Conservation (phyloP, 2,113 vertebrate genomes). For the Penelope pileata region DNA sequence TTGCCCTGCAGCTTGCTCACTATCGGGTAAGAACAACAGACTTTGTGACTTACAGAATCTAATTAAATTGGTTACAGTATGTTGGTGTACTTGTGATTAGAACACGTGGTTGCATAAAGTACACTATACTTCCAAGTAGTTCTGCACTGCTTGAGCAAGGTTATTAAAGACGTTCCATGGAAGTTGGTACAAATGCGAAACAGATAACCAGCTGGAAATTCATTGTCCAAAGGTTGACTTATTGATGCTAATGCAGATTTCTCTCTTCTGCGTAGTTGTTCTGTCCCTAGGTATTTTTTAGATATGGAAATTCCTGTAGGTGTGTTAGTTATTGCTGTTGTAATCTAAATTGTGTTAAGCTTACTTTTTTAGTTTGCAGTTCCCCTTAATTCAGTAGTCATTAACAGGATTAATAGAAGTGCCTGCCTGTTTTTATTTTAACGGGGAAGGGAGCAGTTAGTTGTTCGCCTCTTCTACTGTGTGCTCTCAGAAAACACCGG, state of each 20-base stretch:
- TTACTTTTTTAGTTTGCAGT: neutral
- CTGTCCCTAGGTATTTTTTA: neutral
- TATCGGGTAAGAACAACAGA: slow-evolving; percentile 81
- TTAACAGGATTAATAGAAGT: neutral
- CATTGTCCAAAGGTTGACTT: neutral
- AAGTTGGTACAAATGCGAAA: neutral
- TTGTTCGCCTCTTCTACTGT: neutral
- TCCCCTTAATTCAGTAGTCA: neutral
- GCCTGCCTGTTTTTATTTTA: neutral
- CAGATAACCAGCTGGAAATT: neutral
- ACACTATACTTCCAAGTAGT: neutral
- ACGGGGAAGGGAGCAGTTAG: no score
- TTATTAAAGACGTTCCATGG: neutral
- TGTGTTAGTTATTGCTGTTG: neutral
- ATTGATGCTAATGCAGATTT: neutral
- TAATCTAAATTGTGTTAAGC: neutral
- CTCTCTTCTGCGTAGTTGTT: neutral
- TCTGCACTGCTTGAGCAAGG: neutral
- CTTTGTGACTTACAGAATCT: neutral
- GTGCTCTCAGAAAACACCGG: neutral
- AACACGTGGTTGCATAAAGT: neutral
- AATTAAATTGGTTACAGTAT: neutral
- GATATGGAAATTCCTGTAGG: neutral
- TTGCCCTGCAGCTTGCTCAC: slow-evolving; percentile 93
- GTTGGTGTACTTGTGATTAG: neutral